Percentiles rank a stretch among this genome's conserved stretches.
phyloP scores from a whole-genome alignment of 2,113 vertebrate genomes.

The Nymphicus hollandicus region DNA sequence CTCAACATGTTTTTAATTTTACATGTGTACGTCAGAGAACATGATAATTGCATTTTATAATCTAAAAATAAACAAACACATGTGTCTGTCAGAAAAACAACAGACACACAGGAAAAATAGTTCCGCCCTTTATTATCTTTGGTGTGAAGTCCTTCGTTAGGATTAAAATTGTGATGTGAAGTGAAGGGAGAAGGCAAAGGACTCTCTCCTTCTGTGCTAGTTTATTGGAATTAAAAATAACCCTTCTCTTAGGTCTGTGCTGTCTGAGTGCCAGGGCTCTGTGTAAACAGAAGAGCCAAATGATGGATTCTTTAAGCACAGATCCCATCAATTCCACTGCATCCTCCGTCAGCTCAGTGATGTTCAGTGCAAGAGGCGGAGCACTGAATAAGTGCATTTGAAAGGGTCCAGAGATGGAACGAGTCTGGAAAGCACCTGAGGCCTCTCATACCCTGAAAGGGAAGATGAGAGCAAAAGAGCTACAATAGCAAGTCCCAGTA shows the following conservation, averaged over 20 bases:
- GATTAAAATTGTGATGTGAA: not conserved
- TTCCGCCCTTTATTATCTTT: not conserved
- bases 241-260: not conserved
- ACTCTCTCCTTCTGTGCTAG: not conserved
- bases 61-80: constrained; percentile 63
- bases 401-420: not conserved
- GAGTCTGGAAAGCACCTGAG: constrained; percentile 11
- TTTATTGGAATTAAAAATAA: constrained; percentile 22
- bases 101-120: constrained; percentile 11
- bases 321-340: not conserved
- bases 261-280: not conserved
- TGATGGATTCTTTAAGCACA: not conserved
- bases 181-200: not conserved
- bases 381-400: not conserved
- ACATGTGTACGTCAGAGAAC: constrained; percentile 38
- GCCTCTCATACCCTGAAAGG: not conserved
- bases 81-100: constrained; percentile 48
- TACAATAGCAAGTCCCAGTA: constrained; percentile 37
- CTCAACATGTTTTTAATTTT: constrained; percentile 50
- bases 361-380: not conserved
- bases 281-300: not conserved
- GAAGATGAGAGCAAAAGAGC: not conserved
- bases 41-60: constrained; percentile 34
- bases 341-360: not conserved
- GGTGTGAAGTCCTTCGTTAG: not conserved